Conservation (phyloP, 2,113 vertebrate genomes). For the Zootoca vivipara region DNA sequence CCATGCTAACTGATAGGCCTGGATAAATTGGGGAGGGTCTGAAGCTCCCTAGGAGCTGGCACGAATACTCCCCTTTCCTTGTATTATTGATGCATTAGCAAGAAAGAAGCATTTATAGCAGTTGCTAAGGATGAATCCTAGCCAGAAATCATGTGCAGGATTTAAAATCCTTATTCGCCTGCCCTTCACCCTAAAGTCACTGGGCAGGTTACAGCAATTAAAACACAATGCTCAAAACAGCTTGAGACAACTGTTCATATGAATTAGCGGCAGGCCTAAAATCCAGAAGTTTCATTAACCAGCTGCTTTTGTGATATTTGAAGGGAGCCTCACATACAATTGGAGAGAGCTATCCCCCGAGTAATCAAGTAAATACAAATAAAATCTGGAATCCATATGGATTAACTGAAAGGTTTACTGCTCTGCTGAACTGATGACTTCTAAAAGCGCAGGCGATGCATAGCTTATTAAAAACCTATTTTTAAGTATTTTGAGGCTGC, state of each 20-base stretch:
- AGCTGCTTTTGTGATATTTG: constrained; percentile 1
- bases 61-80: neutral
- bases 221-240: too few relatives aligned
- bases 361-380: neutral
- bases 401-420: neutral
- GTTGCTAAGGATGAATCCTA: neutral
- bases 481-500: neutral
- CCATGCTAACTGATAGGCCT: too few relatives aligned
- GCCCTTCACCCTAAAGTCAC: too few relatives aligned
- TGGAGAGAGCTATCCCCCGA: neutral
- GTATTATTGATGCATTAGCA: neutral
- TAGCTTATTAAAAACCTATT: neutral
- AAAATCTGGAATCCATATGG: neutral
- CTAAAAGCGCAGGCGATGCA: neutral
- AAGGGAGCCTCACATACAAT: accelerated
- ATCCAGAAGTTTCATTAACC: neutral
- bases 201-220: too few relatives aligned
- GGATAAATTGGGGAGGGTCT: neutral
- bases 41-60: neutral
- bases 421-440: neutral
- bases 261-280: neutral
- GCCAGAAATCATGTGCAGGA: neutral
- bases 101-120: neutral
- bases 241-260: too few relatives aligned
- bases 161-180: too few relatives aligned